Evolutionary conservation across 2,797 vertebrate genomes (phyloP), one percentile per base, ranked within the genome.

Genomic region (Dallia pectoralis): DNA sequence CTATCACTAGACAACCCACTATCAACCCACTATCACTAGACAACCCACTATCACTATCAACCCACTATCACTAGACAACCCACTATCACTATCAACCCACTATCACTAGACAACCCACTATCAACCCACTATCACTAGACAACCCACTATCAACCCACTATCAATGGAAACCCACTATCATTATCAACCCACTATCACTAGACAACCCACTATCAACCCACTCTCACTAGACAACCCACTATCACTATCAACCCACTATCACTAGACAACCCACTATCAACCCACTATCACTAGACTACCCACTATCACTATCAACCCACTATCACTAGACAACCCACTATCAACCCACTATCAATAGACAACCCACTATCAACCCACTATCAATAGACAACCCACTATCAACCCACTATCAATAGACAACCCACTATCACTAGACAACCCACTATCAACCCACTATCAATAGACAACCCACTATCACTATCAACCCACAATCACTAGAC

Each of bases 301-400:
- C 9, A 9, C n/a, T n/a, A n/a, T n/a, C n/a, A n/a, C n/a, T n/a
- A n/a, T n/a, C 33, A 79, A 71, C 83, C 80, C 79, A 63, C 73
- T 77, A 82, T 87, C 80, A 69, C 75, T 64, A 79, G 77, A 82
- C 83, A 83, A 82, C 87, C 83, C 9, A 9, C n/a, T n/a, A n/a
- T n/a, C 33, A 79, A 71, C 83, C 80, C 79, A 63, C 73, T 77
- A 82, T 87, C 80, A 69, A 74, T 64, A 79, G 77, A 82, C 83
- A 83, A 82, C 87, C 83, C 9, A 9, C n/a, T n/a, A n/a, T n/a
- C 33, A 79, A 71, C 83, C 80, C 79, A 63, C 73, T 77, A 82
- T 87, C 80, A 69, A 74, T 64, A 79, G 77, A 82, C 83, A 83
- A 82, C 87, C 83, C n/a, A n/a, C n/a, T n/a, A n/a, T n/a, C n/a